Base-by-base conservation (phyloP, 2,797 vertebrate species). In the Neostethus bicornis region DNA sequence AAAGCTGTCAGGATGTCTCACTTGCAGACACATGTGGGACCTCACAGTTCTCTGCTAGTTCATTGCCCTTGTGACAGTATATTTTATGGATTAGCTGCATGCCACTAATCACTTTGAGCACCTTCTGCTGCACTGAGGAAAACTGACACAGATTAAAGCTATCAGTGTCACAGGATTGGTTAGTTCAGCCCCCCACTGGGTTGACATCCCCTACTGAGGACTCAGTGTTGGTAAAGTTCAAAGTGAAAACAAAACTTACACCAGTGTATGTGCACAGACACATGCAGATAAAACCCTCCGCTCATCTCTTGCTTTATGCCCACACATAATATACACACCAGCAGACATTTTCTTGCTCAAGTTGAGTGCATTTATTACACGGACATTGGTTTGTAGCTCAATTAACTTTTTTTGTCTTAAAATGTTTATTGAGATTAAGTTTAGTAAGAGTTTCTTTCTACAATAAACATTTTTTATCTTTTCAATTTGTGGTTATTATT, bases 321-420 rank as follows among this genome's bases (percentile, higher is more conserved):
- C 66, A 67, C 77, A 78, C n/a, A n/a, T n/a, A n/a, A n/a, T n/a
- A n/a, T n/a, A n/a, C n/a, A n/a, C 55, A 68, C 45, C 39, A 46
- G 50, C 34, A 78, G 75, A 78, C 77, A 72, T 50, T 59, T 72
- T 64, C 49, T 72, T 68, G 71, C 61, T 79, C 58, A 66, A 55
- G 35, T 23, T 64, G 62, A 28, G 7, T 39, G 31, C 56, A 49
- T 70, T 55, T 55, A 43, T 38, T 24, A 7, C 55, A 53, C 61
- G 31, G 47, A 47, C 21, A 44, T 35, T 20, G 19, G 25, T 35
- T 11, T 47, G 35, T 50, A n/a, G n/a, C n/a, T n/a, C n/a, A n/a
- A n/a, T n/a, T n/a, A n/a, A n/a, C n/a, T n/a, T n/a, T n/a, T 25
- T 41, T 16, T 24, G 13, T 7, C 37, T 59, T 66, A 44, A 44